phyloP scores from a whole-genome alignment of 2,113 vertebrate species.

The Pseudonaja textilis region DNA sequence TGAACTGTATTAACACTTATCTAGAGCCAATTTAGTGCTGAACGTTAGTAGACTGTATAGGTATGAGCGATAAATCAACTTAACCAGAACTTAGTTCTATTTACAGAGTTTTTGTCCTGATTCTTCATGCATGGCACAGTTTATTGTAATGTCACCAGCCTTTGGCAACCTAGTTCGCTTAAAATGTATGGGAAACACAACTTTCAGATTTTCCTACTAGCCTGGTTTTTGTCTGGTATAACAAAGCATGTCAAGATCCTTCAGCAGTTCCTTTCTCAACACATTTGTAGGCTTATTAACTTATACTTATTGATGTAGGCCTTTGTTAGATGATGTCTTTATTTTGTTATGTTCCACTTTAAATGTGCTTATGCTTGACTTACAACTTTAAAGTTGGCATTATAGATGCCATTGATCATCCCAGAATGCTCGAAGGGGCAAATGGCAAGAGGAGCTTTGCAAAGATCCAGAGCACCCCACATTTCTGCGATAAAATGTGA shows the following conservation, averaged over 20 bases:
- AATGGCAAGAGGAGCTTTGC: background rate
- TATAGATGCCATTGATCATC: background rate
- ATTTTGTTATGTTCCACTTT: background rate
- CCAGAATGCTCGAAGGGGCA: background rate
- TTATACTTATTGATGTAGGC: background rate
- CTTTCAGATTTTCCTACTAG: background rate
- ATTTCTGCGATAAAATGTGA: conserved; percentile 7
- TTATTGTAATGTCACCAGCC: background rate
- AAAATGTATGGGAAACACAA: background rate
- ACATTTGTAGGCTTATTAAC: background rate
- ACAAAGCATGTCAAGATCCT: background rate
- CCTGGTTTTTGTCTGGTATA: background rate
- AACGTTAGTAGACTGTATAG: background rate
- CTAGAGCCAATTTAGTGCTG: background rate
- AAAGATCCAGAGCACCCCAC: background rate
- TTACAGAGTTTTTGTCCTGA: background rate
- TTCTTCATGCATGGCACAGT: background rate
- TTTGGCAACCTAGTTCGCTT: background rate
- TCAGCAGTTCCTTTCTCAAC: background rate
- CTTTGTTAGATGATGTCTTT: background rate
- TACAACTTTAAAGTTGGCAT: background rate
- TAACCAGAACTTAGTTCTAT: background rate
- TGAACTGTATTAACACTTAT: background rate
- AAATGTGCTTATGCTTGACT: background rate
- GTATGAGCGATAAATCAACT: background rate